A percentile compares a stretch with the other conserved stretches of the same genome.
These are phyloP conservation scores for Dallia pectoralis DNA, from an alignment of 2,797 vertebrate species.

Conservation along the genomic window DNA sequence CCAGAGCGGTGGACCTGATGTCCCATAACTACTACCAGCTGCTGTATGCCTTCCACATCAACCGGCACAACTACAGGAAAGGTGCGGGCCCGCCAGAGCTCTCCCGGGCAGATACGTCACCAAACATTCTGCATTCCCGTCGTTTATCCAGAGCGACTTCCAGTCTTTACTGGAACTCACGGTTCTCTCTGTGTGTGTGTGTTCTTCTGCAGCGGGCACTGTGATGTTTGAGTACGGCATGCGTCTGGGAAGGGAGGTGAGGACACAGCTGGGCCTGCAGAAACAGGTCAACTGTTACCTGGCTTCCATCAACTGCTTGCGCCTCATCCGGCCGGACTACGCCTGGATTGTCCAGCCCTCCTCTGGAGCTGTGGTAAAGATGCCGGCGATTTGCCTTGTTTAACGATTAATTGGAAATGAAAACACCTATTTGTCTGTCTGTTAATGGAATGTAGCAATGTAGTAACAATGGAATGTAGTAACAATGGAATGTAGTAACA, in stretches of 20 bases:
- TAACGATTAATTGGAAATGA: too few relatives aligned
- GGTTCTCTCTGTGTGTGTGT: background rate
- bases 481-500: too few relatives aligned
- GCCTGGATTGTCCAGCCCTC: constrained; percentile 94
- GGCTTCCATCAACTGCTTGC: constrained; percentile 88
- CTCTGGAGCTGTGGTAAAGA: constrained; percentile 77
- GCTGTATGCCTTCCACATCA: constrained; percentile 92
- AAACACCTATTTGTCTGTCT: background rate
- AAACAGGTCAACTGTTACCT: constrained; percentile 94
- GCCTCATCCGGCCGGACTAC: constrained; percentile 87
- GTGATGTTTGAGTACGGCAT: constrained; percentile 96
- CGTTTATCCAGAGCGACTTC: too few relatives aligned
- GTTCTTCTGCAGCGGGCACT: constrained; percentile 77
- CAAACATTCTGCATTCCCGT: too few relatives aligned
- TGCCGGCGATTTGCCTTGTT: too few relatives aligned
- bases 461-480: too few relatives aligned
- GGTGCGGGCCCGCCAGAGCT: constrained; percentile 61
- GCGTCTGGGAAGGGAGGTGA: constrained; percentile 89
- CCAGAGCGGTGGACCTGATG: constrained; percentile 89
- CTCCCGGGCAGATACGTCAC: background rate
- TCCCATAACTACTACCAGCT: constrained; percentile 96
- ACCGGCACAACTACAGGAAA: constrained; percentile 95
- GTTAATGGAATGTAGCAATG: too few relatives aligned
- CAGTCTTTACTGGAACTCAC: background rate
- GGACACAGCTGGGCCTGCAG: constrained; percentile 84